Base-by-base conservation (phyloP, 2,113 vertebrate genomes). In the Excalfactoria chinensis region DNA sequence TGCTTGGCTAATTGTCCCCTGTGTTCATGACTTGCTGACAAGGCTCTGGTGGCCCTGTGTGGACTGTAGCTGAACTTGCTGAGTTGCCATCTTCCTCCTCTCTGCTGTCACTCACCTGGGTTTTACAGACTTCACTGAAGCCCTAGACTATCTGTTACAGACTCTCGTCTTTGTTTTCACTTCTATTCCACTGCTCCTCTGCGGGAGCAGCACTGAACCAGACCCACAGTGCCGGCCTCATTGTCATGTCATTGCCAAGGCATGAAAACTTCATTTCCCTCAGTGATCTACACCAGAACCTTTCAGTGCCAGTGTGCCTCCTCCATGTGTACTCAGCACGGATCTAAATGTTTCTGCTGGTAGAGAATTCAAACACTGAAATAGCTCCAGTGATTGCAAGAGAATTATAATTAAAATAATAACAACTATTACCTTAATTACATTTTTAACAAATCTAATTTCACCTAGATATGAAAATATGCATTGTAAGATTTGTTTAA, bases 401-500 rank as follows among this genome's bases (percentile, higher is more conserved):
- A 40, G 30, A 68, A 90, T 34, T 81, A 32, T 7, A 11, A 2
- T 14, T 56, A n/a, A 32, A 21, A 19, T 51, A 23, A 19, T 51
- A 23, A 49, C 25, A 53, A 28, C 26, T 51, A 16, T 78, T 74
- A 63, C 16, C 32, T 67, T 76, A 91, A 91, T 94, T 93, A 49
- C 41, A 44, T 32, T 93, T 93, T 59, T 91, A 93, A 95, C 81
- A 49, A 60, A 64, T 84, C 67, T 35, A 4, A 3, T 88, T 84
- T 72, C 84, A 95, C 28, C 17, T 91, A 18, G 51, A 60, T 9
- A 15, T 70, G 48, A 86, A 94, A 94, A 53, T 21, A 64, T 17
- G 70, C 69, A 91, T 88, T 82, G 48, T 49, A 89, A 72, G 75
- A 93, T 62, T 51, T 53, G 81, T 87, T 85, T 85, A 88, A 69